phyloP scores from a whole-genome alignment of 2,797 vertebrate species.

The Philypnodon macrostomus region DNA sequence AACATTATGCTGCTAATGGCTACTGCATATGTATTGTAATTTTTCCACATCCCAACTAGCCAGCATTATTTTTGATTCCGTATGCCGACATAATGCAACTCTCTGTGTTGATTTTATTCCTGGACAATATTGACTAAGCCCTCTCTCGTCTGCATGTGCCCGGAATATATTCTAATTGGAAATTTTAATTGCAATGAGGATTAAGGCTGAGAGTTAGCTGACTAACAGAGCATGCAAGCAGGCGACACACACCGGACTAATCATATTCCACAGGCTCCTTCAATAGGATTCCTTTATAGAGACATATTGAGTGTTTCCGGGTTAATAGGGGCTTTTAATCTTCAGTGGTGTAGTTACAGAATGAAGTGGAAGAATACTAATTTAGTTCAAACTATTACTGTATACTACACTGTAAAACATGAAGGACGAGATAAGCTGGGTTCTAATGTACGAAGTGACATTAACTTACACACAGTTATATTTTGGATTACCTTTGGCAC shows the following conservation, averaged over 20 bases:
- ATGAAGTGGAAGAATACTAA: slow-evolving; percentile 25
- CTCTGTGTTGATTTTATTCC: slow-evolving; percentile 35
- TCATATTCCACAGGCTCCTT: slow-evolving; percentile 44
- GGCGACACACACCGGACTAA: slow-evolving; percentile 41
- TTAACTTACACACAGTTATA: no score
- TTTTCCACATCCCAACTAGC: slow-evolving; percentile 23
- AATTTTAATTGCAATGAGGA: slow-evolving; percentile 73
- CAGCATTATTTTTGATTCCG: slow-evolving; percentile 27
- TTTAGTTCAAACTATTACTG: slow-evolving; percentile 30
- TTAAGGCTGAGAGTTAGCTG: slow-evolving; percentile 60
- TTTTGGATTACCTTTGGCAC: no score
- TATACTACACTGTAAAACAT: background rate
- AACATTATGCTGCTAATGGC: slow-evolving; percentile 55
- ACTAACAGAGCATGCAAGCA: slow-evolving; percentile 48
- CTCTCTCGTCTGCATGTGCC: slow-evolving; percentile 33
- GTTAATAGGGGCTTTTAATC: slow-evolving; percentile 53
- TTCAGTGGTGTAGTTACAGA: slow-evolving; percentile 30
- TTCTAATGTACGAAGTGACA: no score
- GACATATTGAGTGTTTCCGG: slow-evolving; percentile 48
- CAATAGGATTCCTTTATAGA: slow-evolving; percentile 39
- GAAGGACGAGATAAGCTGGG: no score
- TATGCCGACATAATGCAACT: slow-evolving; percentile 27
- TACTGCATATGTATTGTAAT: slow-evolving; percentile 46
- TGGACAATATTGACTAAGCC: slow-evolving; percentile 53
- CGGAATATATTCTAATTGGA: slow-evolving; percentile 68